phyloP scores from a whole-genome alignment of 2,797 vertebrate genomes.

The Novumbra hubbsi region DNA sequence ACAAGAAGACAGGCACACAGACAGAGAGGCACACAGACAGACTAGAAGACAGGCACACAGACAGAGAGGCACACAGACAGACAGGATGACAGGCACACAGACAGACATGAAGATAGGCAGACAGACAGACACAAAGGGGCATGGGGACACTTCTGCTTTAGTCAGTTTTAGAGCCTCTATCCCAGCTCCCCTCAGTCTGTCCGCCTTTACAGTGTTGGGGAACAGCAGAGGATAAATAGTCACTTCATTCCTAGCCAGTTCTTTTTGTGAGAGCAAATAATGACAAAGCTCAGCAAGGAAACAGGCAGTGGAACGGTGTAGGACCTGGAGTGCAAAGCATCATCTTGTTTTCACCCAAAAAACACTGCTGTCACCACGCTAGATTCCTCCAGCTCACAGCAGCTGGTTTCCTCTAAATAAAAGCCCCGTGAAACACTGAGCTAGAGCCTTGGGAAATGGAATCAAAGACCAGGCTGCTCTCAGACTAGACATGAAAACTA shows the following conservation, averaged over 20 bases:
- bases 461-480: conserved; percentile 27
- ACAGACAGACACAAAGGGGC: too few relatives aligned
- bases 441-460: conserved; percentile 28
- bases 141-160: background rate
- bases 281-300: conserved; percentile 75
- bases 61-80: too few relatives aligned
- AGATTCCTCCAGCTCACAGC: conserved; percentile 69
- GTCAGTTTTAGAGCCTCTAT: background rate
- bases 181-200: background rate
- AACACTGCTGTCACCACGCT: conserved; percentile 57
- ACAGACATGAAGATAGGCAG: background rate
- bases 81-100: background rate
- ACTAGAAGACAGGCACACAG: too few relatives aligned
- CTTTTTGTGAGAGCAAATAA: conserved; percentile 80
- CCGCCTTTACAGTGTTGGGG: conserved; percentile 51
- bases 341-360: background rate
- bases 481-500: conserved; percentile 17
- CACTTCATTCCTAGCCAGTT: conserved; percentile 83
- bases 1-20: too few relatives aligned
- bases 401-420: conserved; percentile 43
- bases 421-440: conserved; percentile 26
- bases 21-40: background rate
- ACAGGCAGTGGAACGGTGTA: background rate
- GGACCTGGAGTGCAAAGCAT: background rate
- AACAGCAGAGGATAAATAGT: conserved; percentile 81